These are phyloP conservation scores for Otocyon megalotis DNA, from an alignment of 2,113 vertebrate species.

Conservation along the genomic window DNA sequence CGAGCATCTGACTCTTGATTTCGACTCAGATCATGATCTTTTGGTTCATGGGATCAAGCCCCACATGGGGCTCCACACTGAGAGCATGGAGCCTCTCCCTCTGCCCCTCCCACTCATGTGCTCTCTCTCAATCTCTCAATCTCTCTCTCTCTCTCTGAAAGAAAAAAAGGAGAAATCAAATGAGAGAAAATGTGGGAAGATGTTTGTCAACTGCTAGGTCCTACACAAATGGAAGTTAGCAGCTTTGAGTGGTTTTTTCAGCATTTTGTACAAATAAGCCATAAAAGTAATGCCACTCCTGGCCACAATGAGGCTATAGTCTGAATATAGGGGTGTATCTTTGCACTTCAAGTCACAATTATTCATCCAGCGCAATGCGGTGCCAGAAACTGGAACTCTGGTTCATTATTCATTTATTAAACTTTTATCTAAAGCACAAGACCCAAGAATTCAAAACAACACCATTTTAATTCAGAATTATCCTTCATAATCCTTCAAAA, in stretches of 20 bases:
- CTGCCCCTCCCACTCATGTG: background rate
- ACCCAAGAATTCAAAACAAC: slow-evolving; percentile 24
- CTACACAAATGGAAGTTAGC: background rate
- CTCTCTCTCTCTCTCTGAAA: background rate
- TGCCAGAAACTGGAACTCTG: background rate
- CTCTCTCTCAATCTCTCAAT: no score
- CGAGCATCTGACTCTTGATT: background rate
- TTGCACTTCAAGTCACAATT: background rate
- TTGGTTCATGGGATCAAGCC: background rate
- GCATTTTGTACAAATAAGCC: background rate
- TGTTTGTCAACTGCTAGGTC: background rate
- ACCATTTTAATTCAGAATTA: slow-evolving; percentile 57
- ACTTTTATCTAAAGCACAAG: slow-evolving; percentile 51
- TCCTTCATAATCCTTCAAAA: slow-evolving; percentile 54
- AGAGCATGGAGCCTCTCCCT: background rate
- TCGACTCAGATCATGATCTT: background rate
- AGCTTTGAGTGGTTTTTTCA: background rate
- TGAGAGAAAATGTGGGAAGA: background rate
- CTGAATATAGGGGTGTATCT: background rate
- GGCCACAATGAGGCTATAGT: background rate
- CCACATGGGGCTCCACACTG: background rate
- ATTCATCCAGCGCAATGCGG: background rate
- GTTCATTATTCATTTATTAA: background rate
- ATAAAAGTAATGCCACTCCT: background rate
- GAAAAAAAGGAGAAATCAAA: background rate